A percentile compares a stretch with the other conserved stretches of the same genome.
Conservation (phyloP, 2,113 vertebrate genomes). For the Lycocorax pyrrhopterus region DNA sequence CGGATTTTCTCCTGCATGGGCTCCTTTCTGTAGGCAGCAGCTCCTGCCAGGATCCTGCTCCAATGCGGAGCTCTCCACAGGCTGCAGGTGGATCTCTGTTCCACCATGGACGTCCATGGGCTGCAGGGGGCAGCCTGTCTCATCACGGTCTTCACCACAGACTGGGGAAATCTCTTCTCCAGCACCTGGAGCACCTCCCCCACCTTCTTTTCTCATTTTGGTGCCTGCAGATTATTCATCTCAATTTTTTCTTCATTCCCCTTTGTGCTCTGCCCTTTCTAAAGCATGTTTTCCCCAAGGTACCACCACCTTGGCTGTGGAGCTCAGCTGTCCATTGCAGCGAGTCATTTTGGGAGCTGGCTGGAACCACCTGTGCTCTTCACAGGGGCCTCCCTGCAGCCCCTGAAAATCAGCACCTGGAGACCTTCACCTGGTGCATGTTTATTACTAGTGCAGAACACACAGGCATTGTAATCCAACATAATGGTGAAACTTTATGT, state of each 20-base stretch:
- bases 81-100: neutral
- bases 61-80: neutral
- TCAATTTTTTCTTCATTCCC: neutral
- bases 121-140: neutral
- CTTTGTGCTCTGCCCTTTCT: neutral
- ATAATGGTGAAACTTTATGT: neutral
- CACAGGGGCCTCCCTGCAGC: fast-evolving
- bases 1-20: neutral
- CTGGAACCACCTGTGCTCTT: neutral
- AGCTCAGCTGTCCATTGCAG: neutral
- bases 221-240: neutral
- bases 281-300: neutral
- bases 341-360: fast-evolving
- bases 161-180: neutral
- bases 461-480: neutral
- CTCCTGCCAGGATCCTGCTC: neutral
- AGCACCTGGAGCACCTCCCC: neutral
- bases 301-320: neutral
- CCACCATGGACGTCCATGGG: neutral
- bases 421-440: neutral
- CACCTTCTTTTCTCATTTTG: neutral
- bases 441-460: neutral
- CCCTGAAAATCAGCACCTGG: no score
- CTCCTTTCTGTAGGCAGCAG: neutral
- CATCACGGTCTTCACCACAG: fast-evolving